Percentiles rank a stretch among this genome's conserved stretches.
These are phyloP conservation scores for Achatina immaculata DNA, from an alignment of 1,140 invertebrate species.

Conservation along the genomic window DNA sequence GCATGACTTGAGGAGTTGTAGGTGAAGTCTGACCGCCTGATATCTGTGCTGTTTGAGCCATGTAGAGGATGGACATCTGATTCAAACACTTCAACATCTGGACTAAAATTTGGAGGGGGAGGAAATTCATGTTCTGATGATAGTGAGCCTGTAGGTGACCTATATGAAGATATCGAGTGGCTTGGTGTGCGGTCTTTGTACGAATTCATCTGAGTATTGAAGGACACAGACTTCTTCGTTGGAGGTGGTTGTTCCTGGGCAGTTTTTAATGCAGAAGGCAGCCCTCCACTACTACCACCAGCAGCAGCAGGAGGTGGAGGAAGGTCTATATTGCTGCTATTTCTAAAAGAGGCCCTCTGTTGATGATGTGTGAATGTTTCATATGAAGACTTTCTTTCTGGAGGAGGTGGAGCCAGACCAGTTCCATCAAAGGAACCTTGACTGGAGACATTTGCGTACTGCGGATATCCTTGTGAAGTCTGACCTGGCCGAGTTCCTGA, in stretches of 20 bases:
- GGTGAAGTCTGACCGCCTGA: slow-evolving; percentile 42
- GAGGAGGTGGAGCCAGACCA: slow-evolving; percentile 56
- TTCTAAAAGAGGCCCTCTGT: slow-evolving; percentile 15
- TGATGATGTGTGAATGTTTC: slow-evolving; percentile 41
- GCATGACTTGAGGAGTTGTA: slow-evolving; percentile 57
- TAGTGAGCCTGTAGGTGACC: slow-evolving; percentile 36
- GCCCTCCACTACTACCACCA: not conserved
- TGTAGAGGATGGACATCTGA: slow-evolving; percentile 32
- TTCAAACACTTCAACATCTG: slow-evolving; percentile 40
- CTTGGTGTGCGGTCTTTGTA: slow-evolving; percentile 52
- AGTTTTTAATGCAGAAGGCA: slow-evolving; percentile 27
- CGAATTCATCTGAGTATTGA: slow-evolving; percentile 64
- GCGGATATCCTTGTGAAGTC: not conserved
- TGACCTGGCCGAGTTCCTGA: not conserved
- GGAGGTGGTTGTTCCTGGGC: slow-evolving; percentile 26
- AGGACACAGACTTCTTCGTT: slow-evolving; percentile 69
- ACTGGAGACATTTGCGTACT: slow-evolving; percentile 25
- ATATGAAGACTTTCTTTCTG: slow-evolving; percentile 58
- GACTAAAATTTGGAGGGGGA: slow-evolving; percentile 26
- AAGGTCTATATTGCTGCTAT: slow-evolving; percentile 20
- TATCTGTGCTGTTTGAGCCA: not conserved
- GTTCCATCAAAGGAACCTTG: not conserved
- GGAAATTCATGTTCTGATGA: slow-evolving; percentile 44
- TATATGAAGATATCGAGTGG: slow-evolving; percentile 42
- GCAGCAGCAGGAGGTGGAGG: slow-evolving; percentile 6